Conservation (phyloP, 2,888 invertebrate genomes). For the Diarsia mendica region DNA sequence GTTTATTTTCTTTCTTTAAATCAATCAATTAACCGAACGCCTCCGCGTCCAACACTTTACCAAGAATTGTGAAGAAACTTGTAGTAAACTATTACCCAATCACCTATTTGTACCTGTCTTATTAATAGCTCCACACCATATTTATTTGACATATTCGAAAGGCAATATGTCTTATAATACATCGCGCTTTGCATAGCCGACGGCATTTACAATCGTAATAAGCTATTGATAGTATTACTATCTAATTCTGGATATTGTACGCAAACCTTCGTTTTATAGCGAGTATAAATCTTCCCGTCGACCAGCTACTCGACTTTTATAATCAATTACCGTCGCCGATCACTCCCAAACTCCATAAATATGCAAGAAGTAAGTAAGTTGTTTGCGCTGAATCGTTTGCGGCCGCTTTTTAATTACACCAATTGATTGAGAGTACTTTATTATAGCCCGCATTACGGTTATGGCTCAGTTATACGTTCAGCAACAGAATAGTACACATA, state of each 20-base stretch:
- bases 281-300: slow-evolving; percentile 83
- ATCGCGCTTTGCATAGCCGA: slow-evolving; percentile 13
- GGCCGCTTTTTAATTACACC: slow-evolving; percentile 80
- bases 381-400: slow-evolving; percentile 79
- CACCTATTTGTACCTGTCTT: not conserved
- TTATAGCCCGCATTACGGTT: slow-evolving; percentile 69
- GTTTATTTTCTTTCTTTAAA: slow-evolving; percentile 63
- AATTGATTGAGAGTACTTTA: slow-evolving; percentile 79
- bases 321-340: slow-evolving; percentile 85
- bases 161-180: slow-evolving; percentile 2
- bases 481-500: slow-evolving; percentile 54
- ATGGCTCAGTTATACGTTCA: slow-evolving; percentile 67
- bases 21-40: slow-evolving; percentile 58
- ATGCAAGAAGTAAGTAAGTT: slow-evolving; percentile 79
- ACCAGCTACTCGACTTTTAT: slow-evolving; percentile 84
- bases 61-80: slow-evolving; percentile 34
- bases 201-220: slow-evolving; percentile 35
- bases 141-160: slow-evolving; percentile 7
- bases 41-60: slow-evolving; percentile 34
- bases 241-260: slow-evolving; percentile 58
- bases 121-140: slow-evolving; percentile 7
- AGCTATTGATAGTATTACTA: slow-evolving; percentile 44
- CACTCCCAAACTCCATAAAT: slow-evolving; percentile 81
- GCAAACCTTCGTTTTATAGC: slow-evolving; percentile 77
- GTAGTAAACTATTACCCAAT: slow-evolving; percentile 23